Evolutionary conservation across 2,797 vertebrate genomes (phyloP), one percentile per base, ranked within the genome.

Genomic region (Muscicapa comitata): DNA sequence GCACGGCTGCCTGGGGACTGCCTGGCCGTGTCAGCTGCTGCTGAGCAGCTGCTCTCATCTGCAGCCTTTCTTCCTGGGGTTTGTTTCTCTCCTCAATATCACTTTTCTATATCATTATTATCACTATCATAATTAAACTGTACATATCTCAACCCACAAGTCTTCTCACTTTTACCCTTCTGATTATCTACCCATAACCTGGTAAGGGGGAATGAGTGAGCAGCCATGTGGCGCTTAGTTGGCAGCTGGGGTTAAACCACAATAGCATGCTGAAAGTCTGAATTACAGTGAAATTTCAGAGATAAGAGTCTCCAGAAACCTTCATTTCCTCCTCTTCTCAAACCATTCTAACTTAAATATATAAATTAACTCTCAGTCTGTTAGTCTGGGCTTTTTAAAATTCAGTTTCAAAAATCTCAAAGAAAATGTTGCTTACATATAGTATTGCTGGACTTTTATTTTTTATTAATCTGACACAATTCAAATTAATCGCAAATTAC

Each of bases 141-240:
- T 4, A 70, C 40, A 25, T 67, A 62, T 28, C 47, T 66, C 47
- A 77, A 50, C 9, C 19, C 17, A 20, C 6, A 58, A 31, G 9
- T 81, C 63, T 70, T 66, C 25, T 51, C 47, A 51, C 38, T 66
- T 70, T 53, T 16, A 77, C 15, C 29, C 11, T 43, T 73, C 10
- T 38, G 9, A 73, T 55, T 55, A 48, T 70, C 51, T 43, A n/a
- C 24, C 11, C 16, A 53, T 6, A 65, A 23, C 23, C 53, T 45
- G 13, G 16, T 24, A 12, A 10, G 2, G 33, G 5, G 2, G 4
- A n/a, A 17, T 10, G 7, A 70, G 26, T 1, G 5, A 63, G 33
- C 6, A 9, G 67, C 63, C 79, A 43, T 3, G 13, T 18, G 31
- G 23, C 53, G 35, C 16, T 87, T 10, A 40, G 65, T 1, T 38